phyloP scores from a whole-genome alignment of 2,888 invertebrate genomes.

The Tinea pellionella region DNA sequence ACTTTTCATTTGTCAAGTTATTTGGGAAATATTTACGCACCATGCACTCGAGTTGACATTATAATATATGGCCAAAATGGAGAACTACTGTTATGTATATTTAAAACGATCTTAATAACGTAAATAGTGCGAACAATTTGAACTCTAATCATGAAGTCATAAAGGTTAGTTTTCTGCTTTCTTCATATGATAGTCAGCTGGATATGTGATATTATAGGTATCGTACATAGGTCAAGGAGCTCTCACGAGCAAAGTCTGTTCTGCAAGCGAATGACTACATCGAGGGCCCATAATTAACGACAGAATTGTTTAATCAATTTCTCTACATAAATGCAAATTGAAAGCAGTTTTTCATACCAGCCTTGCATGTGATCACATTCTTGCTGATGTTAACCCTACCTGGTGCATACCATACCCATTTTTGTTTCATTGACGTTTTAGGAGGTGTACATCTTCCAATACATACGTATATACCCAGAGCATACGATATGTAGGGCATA shows the following conservation, averaged over 20 bases:
- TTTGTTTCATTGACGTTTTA: no score
- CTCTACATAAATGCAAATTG: slow-evolving; percentile 7
- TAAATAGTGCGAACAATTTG: background rate
- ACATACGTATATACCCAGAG: no score
- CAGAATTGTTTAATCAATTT: slow-evolving; percentile 2
- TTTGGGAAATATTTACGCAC: background rate
- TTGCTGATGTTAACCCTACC: no score
- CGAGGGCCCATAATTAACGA: background rate
- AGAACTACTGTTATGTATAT: background rate
- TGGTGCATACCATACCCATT: no score
- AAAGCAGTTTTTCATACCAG: no score
- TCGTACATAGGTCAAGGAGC: slow-evolving; percentile 12
- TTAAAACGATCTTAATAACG: background rate
- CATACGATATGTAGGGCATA: no score
- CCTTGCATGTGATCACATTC: no score
- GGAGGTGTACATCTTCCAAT: no score
- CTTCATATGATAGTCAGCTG: background rate
- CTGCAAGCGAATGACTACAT: background rate
- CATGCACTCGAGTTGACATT: background rate
- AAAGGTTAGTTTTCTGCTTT: background rate
- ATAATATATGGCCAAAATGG: background rate
- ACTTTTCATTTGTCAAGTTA: background rate
- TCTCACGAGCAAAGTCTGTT: background rate
- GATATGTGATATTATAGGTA: background rate
- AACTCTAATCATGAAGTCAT: background rate